These are phyloP conservation scores for Mesorhabditis sp. DNA, from an alignment of 2,888 invertebrate genomes.

Conservation along the genomic window DNA sequence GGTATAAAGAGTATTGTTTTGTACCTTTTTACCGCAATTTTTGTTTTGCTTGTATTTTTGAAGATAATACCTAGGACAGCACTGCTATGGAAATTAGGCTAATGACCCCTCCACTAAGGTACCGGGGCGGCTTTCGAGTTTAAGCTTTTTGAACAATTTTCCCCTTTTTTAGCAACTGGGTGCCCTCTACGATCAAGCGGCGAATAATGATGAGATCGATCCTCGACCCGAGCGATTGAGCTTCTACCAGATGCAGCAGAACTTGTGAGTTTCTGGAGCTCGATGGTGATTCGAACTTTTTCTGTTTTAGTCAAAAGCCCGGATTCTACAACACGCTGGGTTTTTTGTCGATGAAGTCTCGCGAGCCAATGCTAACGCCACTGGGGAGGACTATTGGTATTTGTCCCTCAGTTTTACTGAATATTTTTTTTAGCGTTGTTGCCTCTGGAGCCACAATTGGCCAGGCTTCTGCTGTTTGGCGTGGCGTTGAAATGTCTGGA, in stretches of 20 bases:
- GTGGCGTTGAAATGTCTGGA: conserved; percentile 86
- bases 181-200: conserved; percentile 35
- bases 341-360: not conserved
- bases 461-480: conserved; percentile 82
- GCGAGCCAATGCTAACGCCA: conserved; percentile 47
- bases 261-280: not conserved
- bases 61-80: too few relatives aligned
- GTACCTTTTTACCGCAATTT: not conserved
- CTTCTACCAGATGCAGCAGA: conserved; percentile 1
- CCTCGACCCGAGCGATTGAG: conserved; percentile 6
- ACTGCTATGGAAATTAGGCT: too few relatives aligned
- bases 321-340: not conserved
- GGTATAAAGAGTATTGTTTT: not conserved
- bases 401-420: not conserved
- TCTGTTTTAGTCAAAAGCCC: too few relatives aligned
- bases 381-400: conserved; percentile 67
- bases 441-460: conserved; percentile 81
- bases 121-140: too few relatives aligned
- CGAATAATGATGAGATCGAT: conserved; percentile 11
- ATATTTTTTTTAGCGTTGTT: conserved; percentile 69
- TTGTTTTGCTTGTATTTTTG: not conserved
- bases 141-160: too few relatives aligned
- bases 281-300: not conserved
- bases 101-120: too few relatives aligned
- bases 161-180: conserved; percentile 39